Base-by-base conservation (phyloP, 2,113 vertebrate genomes). In the mouse (Mus musculus) region DNA sequence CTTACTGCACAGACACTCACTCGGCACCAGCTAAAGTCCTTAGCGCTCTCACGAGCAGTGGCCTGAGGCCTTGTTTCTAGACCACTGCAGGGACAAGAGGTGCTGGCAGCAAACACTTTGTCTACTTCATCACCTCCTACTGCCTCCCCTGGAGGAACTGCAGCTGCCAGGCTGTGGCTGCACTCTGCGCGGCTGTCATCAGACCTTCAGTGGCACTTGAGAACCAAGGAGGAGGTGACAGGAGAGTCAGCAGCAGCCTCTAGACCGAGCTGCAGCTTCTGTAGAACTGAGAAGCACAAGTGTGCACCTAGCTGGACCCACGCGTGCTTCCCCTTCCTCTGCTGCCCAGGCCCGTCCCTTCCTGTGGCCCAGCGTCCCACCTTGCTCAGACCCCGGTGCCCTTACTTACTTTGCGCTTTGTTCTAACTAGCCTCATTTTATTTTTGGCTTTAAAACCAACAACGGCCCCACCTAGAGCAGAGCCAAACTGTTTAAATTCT, bases 401-500 rank as follows among this genome's bases (percentile, higher is more conserved):
- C 42, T 19, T 20, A 56, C 28, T 90, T 33, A 61, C 54, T 88
- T 52, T 30, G 56, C 63, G n/a, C 36, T 84, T 76, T 54, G 67
- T 61, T 95, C 61, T 36, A 91, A 80, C 59, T 81, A 49, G 10
- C 22, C 8, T 90, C 52, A 56, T 87, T 88, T 92, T 90, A 85
- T 88, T 96, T 91, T 94, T 87, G 73, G 82, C 88, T 92, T 84
- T 71, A 88, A 92, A 95, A 72, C 65, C 80, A 96, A 90, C 4
- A 17, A 69, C 42, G 63, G 96, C 92, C 80, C 86, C 97, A 95
- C 94, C 92, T 95, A 95, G 82, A 92, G 90, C 90, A 89, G 84
- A 90, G 95, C 69, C 1, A 59, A 56, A 65, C 84, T 86, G 46
- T 76, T 93, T 75, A 93, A 96, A 97, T 95, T 93, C 80, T 95